Evolutionary conservation across 2,888 invertebrate genomes (phyloP), one percentile per base, ranked within the genome.

Genomic region (Pardosa pseudoannulata): DNA sequence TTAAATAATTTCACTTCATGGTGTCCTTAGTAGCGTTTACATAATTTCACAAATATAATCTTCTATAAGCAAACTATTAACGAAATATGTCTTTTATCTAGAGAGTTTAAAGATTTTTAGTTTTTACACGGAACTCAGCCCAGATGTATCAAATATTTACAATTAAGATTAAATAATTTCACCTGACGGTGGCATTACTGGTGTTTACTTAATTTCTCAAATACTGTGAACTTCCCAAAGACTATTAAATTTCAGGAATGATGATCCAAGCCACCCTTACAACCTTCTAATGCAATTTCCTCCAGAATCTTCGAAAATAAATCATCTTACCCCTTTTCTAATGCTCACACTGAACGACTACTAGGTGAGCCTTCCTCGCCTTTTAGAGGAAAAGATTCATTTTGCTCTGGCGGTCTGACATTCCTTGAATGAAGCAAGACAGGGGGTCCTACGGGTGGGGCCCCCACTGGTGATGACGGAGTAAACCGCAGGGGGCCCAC

Each of bases 381-480:
- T 65, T 31, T 65, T 65, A 29, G 16, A 65, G 31, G 29, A 31
- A 28, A 79, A 71, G 62, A 79, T 79, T 79, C 71, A 71, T 79
- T 79, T 78, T 78, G 68, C 56, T 16, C 32, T 28, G 36, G 36
- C 32, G 50, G 78, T 70, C 78, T 78, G 68, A 41, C 76, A 65
- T 41, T 71, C 31, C 46, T 29, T 82, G 82, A 71, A 71, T 81
- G 78, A 31, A 36, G 23, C 39, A 19, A 39, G 19, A 71, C 13
- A 29, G 64, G 76, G 65, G 46, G 64, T 64, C 62, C 46, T 56
- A 56, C 50, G 70, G 76, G 65, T 32, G 70, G 76, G 65, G 46
- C 41, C 36, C 70, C 31, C 41, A 68, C n/a, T 41, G 76, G 71
- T 62, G 72, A 76, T 71, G 76, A 71, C 28, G 75, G 82, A 62